phyloP scores from a whole-genome alignment of 2,113 vertebrate species.

The Vidua macroura region DNA sequence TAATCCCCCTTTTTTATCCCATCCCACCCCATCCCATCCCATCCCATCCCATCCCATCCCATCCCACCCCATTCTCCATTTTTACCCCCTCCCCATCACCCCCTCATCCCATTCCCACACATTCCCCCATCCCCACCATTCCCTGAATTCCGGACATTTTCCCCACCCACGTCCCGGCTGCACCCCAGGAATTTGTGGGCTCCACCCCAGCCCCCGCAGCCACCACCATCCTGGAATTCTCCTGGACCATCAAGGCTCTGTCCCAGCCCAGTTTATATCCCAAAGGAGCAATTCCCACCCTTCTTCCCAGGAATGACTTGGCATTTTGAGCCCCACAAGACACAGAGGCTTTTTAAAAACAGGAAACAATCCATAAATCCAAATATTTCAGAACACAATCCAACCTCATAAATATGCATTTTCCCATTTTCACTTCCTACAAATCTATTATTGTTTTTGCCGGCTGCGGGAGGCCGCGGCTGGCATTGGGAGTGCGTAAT shows the following conservation, averaged over 20 bases:
- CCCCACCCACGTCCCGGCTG: neutral
- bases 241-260: neutral
- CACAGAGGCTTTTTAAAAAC: neutral
- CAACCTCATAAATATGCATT: slow-evolving; percentile 65
- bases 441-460: slow-evolving; percentile 63
- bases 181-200: neutral
- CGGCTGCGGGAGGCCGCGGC: neutral
- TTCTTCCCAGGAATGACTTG: neutral
- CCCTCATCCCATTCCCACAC: too few relatives aligned
- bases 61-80: neutral
- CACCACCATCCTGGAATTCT: accelerated
- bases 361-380: slow-evolving; percentile 37
- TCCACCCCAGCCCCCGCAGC: neutral
- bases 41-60: neutral
- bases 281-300: neutral
- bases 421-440: slow-evolving; percentile 16
- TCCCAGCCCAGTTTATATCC: neutral
- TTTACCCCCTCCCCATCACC: neutral
- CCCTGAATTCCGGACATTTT: accelerated
- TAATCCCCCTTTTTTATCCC: too few relatives aligned
- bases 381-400: slow-evolving; percentile 20
- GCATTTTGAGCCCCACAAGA: neutral
- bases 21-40: neutral
- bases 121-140: neutral
- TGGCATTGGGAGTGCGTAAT: slow-evolving; percentile 37